phyloP scores from a whole-genome alignment of 2,113 vertebrate species.

The Zosterops pallidus region DNA sequence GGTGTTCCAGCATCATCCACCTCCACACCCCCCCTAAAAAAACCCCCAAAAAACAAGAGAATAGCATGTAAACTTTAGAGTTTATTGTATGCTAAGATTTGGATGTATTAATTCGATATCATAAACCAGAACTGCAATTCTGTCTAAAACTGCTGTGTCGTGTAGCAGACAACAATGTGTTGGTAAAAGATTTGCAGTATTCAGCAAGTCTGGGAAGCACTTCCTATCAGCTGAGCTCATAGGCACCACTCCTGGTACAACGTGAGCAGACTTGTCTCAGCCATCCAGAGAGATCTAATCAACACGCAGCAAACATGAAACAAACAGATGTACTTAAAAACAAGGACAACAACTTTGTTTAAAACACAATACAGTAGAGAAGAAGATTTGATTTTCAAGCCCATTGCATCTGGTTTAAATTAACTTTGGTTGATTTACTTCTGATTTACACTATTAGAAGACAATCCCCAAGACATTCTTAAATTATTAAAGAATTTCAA shows the following conservation, averaged over 20 bases:
- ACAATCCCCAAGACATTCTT: background rate
- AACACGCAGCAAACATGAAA: constrained; percentile 18
- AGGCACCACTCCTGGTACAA: background rate
- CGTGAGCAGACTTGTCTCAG: background rate
- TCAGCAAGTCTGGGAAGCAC: background rate
- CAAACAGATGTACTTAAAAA: constrained; percentile 4
- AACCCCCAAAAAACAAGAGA: background rate
- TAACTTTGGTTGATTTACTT: constrained; percentile 26
- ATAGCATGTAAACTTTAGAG: too few species aligned
- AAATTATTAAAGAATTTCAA: constrained; percentile 37
- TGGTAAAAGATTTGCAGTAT: background rate
- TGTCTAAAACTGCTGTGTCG: background rate
- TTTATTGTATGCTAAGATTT: background rate
- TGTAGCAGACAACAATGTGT: background rate
- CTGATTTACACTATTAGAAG: constrained; percentile 1
- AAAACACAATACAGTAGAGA: constrained; percentile 18
- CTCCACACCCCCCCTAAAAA: too few species aligned
- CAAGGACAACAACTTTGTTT: constrained; percentile 11
- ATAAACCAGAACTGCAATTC: background rate
- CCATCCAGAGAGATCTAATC: constrained; percentile 31
- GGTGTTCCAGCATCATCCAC: background rate
- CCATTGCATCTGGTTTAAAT: constrained; percentile 32
- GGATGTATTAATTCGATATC: background rate
- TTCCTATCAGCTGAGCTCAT: background rate
- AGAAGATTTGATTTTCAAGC: constrained; percentile 28